Evolutionary conservation across 2,113 vertebrate species (phyloP).

Genomic region (Steatornis caripensis): DNA sequence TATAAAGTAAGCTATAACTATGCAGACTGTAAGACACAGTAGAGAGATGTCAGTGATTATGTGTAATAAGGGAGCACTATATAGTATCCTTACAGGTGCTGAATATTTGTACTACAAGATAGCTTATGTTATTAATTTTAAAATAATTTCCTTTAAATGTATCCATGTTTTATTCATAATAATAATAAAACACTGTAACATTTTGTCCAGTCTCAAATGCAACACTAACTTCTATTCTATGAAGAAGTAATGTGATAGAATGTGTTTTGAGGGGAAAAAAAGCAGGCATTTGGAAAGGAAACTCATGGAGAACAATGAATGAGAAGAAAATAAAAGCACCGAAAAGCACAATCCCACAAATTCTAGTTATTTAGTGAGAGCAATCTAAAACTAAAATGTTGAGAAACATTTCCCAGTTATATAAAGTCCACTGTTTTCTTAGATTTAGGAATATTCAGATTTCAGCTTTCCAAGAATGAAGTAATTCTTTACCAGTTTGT

Average conservation of each 20-base stretch:
- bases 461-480: neutral
- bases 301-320: neutral
- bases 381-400: neutral
- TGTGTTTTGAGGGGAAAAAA: neutral
- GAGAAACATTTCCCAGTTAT: neutral
- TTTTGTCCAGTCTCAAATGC: neutral
- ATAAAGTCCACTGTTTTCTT: neutral
- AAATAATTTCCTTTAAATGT: neutral
- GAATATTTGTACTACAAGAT: neutral
- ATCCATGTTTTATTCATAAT: neutral
- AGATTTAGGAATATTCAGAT: neutral
- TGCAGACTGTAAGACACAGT: neutral
- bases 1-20: conserved; percentile 2
- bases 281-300: neutral
- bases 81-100: neutral
- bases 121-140: neutral
- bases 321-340: neutral
- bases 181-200: neutral
- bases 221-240: neutral
- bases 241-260: neutral
- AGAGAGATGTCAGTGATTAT: neutral
- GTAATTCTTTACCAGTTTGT: neutral
- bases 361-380: neutral
- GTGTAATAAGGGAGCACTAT: neutral
- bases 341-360: neutral